Conservation (phyloP, 2,113 vertebrate species). For the Triplophysa tibetana region DNA sequence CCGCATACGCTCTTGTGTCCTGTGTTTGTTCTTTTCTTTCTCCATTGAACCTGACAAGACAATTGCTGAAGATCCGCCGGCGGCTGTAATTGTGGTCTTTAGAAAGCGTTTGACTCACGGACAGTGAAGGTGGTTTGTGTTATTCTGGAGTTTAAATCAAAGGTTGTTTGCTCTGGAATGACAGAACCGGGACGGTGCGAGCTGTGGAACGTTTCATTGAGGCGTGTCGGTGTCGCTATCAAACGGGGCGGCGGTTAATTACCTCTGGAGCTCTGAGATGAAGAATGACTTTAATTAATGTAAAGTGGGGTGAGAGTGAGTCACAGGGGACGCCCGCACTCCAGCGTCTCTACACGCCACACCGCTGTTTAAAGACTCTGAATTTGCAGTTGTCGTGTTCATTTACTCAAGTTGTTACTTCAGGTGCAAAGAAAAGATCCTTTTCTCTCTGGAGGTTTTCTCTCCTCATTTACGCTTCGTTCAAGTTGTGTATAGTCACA, state of each 20-base stretch:
- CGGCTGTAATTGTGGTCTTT: constrained; percentile 49
- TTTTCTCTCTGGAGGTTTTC: not conserved
- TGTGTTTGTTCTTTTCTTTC: not conserved
- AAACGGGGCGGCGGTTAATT: constrained; percentile 55
- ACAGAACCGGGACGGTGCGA: constrained; percentile 29
- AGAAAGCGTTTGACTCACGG: constrained; percentile 16
- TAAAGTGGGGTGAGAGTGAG: constrained; percentile 55
- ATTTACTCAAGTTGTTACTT: constrained; percentile 41
- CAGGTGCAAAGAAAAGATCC: constrained; percentile 30
- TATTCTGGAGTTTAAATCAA: constrained; percentile 34
- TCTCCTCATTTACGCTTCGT: not conserved
- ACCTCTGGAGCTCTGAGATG: constrained; percentile 46
- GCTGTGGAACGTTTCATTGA: constrained; percentile 41
- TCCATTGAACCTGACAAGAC: constrained; percentile 37
- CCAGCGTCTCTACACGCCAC: constrained; percentile 14
- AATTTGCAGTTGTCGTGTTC: constrained; percentile 40
- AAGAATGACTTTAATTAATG: constrained; percentile 59
- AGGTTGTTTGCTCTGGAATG: constrained; percentile 35
- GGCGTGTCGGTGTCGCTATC: constrained; percentile 18
- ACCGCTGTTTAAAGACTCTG: constrained; percentile 28
- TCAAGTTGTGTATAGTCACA: too few species aligned
- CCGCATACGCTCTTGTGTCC: constrained; percentile 3
- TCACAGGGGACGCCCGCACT: constrained; percentile 43
- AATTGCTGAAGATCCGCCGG: constrained; percentile 43
- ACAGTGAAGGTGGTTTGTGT: constrained; percentile 43